phyloP scores from a whole-genome alignment of 2,797 vertebrate species.

The Octomys mimax region DNA sequence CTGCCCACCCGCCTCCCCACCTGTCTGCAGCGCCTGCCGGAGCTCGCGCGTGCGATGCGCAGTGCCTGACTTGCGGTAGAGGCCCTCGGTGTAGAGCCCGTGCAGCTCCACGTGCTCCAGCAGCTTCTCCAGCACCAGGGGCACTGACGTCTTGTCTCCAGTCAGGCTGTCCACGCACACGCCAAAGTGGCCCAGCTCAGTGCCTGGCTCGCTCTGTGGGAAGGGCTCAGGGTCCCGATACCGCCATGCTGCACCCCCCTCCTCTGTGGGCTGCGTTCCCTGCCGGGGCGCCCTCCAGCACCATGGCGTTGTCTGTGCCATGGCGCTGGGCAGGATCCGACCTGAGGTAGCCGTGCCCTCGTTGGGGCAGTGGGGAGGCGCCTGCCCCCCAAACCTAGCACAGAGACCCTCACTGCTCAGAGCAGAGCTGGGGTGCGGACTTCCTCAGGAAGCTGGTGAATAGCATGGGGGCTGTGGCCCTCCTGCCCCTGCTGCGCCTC shows the following conservation, averaged over 20 bases:
- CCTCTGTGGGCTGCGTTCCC: neutral
- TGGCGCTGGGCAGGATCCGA: neutral
- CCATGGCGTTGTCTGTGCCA: no score
- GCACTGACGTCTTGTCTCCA: conserved; percentile 94
- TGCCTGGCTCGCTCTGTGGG: conserved; percentile 92
- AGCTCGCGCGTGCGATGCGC: conserved; percentile 98
- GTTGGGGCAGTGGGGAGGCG: neutral
- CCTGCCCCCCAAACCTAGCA: neutral
- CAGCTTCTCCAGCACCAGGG: conserved; percentile 96
- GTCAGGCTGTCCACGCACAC: conserved; percentile 93
- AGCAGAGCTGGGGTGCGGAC: neutral
- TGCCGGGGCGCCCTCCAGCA: no score
- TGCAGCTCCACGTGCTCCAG: conserved; percentile 99
- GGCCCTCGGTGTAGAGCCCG: conserved; percentile 98
- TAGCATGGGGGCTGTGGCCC: neutral
- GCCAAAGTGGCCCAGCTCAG: conserved; percentile 93
- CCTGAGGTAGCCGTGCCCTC: neutral
- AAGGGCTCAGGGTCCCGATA: neutral
- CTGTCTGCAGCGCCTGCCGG: conserved; percentile 94
- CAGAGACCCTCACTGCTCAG: neutral
- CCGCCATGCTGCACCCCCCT: rapidly evolving
- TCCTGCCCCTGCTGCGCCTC: no score
- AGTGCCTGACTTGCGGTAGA: conserved; percentile 98
- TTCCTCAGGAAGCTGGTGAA: neutral
- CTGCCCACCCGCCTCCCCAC: neutral